A percentile compares a stretch with the other conserved stretches of the same genome.
phyloP scores from a whole-genome alignment of 2,888 invertebrate genomes.

The Pantelozetes paolii region DNA sequence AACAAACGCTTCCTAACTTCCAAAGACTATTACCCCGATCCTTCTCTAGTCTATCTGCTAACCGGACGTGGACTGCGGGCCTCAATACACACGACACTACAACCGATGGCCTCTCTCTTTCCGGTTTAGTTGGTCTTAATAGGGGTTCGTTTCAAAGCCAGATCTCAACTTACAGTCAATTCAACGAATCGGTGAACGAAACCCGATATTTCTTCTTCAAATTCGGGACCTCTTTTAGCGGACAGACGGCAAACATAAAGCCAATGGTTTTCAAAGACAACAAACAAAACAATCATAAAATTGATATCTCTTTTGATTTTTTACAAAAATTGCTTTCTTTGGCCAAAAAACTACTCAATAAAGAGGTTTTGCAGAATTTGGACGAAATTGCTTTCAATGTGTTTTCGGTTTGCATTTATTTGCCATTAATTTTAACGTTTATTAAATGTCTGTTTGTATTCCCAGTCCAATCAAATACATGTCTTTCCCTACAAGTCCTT shows the following conservation, averaged over 20 bases:
- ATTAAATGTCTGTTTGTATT: slow-evolving; percentile 39
- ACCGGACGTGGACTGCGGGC: slow-evolving; percentile 40
- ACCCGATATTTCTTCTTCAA: slow-evolving; percentile 68
- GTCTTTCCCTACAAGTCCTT: slow-evolving; percentile 85
- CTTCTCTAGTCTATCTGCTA: slow-evolving; percentile 59
- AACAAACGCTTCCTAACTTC: slow-evolving; percentile 55
- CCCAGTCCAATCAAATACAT: slow-evolving; percentile 55
- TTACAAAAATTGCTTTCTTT: slow-evolving; percentile 51
- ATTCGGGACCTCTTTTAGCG: slow-evolving; percentile 78
- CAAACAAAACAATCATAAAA: slow-evolving; percentile 40
- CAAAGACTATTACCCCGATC: slow-evolving; percentile 87
- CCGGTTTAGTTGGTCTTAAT: slow-evolving; percentile 45
- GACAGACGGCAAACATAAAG: slow-evolving; percentile 41
- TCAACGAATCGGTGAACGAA: slow-evolving; percentile 32
- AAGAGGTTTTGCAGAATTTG: slow-evolving; percentile 72
- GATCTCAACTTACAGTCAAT: slow-evolving; percentile 50
- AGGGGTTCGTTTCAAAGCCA: slow-evolving; percentile 48
- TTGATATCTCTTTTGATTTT: slow-evolving; percentile 50
- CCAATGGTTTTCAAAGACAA: slow-evolving; percentile 48
- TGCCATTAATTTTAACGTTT: neutral
- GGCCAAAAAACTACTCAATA: slow-evolving; percentile 77
- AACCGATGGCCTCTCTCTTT: slow-evolving; percentile 43
- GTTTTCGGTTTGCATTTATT: slow-evolving; percentile 56
- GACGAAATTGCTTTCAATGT: slow-evolving; percentile 80
- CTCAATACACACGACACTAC: neutral